Evolutionary conservation across 2,113 vertebrate species (phyloP), one percentile per base, ranked within the genome.

Genomic region (Rhegmatorhina hoffmannsi): DNA sequence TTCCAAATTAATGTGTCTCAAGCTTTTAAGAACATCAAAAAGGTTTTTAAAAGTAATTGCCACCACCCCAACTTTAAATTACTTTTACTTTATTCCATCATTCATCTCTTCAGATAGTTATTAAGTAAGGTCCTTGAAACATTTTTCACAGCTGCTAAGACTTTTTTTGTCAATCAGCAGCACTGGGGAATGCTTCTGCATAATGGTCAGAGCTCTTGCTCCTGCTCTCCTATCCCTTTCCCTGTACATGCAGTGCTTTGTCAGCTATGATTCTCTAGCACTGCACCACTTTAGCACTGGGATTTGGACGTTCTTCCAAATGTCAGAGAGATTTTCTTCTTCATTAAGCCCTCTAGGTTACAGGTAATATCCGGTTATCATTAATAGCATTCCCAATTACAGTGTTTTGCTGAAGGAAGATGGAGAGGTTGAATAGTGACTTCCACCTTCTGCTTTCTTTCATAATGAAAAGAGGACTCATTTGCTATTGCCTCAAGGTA

Each of bases 261-360:
- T 55, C 83, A 89, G 86, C 66, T 89, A 12, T 4, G 14, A 33
- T 47, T 94, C 83, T 86, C 60, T 92, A 81, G 89, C 73, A 81
- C 46, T 83, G 75, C 88, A 86, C 43, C 60, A 46, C 43, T 74
- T 81, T 10, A 93, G 68, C 19, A 1, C 2, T 46, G 50, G 29
- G 43, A 84, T 70, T 87, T 55, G 40, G 72, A 92, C 75, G 60
- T 18, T 90, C 29, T 90, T 92, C 68, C 38, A 93, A 90, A 84
- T 72, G 86, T 84, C 91, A 90, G n/a, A 80, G 38, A 83, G 31
- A 96, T 94, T 95, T 95, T 84, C 85, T 90, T 94, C 83, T 78
- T 89, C 86, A 92, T 93, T 93, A 96, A 94, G 64, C 64, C 52
- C 73, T 84, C 72, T 70, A 89, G 90, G 80, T 95, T 95, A 92